Evolutionary conservation across 2,797 vertebrate species (phyloP), one percentile per base, ranked within the genome.

Genomic region (Pipistrellus kuhlii): DNA sequence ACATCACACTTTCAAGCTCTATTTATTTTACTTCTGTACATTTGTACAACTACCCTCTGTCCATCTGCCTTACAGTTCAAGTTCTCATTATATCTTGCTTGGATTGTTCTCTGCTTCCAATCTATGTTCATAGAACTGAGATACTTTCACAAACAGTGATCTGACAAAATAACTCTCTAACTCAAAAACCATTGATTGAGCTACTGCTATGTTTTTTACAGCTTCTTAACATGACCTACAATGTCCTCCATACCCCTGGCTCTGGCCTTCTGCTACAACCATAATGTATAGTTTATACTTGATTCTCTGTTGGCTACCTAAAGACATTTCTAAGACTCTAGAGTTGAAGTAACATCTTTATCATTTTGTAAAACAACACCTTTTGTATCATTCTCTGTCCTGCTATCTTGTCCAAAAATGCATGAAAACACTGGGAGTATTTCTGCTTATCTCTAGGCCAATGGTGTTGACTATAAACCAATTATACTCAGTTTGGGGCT

Each of bases 91-190:
- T 71, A 20, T 95, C 41, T 14, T 89, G 12, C 23, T 83, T 57
- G 46, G 13, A 87, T 88, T 76, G 8, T 86, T 76, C 18, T 21
- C 82, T 89, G 25, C 6, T 87, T 91, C 25, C 14, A 83, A 91
- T 41, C 5, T 5, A 76, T 93, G 32, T 66, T 86, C 46, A 80
- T 12, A 81, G 18, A 81, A 66, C 13, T 76, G 2, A 96, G 46
- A 72, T 41, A 75, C 88, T 46, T 90, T 93, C 55, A 78, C 17
- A 69, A 82, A 73, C 25, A 93, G 38, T 86, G 55, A 83, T 71
- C 32, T 84, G 71, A 89, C 4, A 20, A 96, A 83, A 59, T 76
- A 77, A 69, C 41, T 41, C 32, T 30, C 5, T 53, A 80, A 41
- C 4, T 59, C 86, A 71, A 94, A 78, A 84, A 9, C 5, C 68